Base-by-base conservation (phyloP, 2,888 invertebrate species). In the Leucoma salicis region DNA sequence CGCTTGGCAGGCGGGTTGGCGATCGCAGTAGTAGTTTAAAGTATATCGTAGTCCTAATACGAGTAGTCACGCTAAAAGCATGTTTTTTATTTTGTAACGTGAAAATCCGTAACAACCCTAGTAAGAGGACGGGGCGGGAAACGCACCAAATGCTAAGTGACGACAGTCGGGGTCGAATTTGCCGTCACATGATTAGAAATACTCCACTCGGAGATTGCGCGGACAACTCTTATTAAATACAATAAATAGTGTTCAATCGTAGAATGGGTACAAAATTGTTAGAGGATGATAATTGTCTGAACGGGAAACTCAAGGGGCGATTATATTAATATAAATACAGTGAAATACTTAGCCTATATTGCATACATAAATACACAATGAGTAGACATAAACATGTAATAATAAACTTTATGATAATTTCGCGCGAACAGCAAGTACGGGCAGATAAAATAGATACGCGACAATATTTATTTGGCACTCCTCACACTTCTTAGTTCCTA, bases 91-190 rank as follows among this genome's bases (percentile, higher is more conserved):
- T n/a, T n/a, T n/a, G n/a, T n/a, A n/a, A n/a, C n/a, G n/a, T n/a
- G 8, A 3, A 27, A 3, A n/a, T n/a, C 5, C 34, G 39, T 18
- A 33, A 39, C 46, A 43, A 53, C 46, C 76, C 81, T 55, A 77
- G 72, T 70, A 6, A 70, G 8, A 27, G 27, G 37, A 36, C 52
- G 49, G 46, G 53, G 59, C 67, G 82, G 78, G 78, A 80, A 77
- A 65, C 66, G 57, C 74, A 78, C 82, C 83, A 82, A 85, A 82
- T 82, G 84, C 79, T 81, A n/a, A 64, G 70, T 75, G 80, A 82
- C 76, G 68, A 61, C 74, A 65, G 60, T 68, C 66, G 53, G 53
- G 57, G 53, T 62, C 60, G 69, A 70, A 72, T 66, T n/a, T 70
- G 71, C 63, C 46, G 57, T 53, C 66, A 74, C 74, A 78, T 78